Conservation (phyloP, 2,113 vertebrate species). For the Ictalurus furcatus region DNA sequence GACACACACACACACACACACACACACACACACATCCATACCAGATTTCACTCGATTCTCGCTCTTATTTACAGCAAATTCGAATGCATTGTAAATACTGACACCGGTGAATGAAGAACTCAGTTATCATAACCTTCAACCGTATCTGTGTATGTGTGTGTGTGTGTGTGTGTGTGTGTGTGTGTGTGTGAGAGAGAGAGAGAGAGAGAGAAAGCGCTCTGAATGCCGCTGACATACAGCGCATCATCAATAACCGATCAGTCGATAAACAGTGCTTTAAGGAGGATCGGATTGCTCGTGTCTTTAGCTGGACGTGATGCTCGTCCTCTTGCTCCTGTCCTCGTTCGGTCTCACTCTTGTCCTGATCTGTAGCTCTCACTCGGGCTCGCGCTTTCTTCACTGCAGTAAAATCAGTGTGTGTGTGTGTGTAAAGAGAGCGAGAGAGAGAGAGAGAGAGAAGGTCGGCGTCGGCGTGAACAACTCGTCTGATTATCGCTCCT, state of each 20-base stretch:
- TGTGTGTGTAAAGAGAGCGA: not conserved
- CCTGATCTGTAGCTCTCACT: constrained; percentile 34
- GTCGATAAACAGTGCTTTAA: constrained; percentile 55
- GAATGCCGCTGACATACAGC: constrained; percentile 51
- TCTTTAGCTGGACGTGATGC: constrained; percentile 58
- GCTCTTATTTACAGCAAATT: not conserved
- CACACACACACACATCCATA: no score
- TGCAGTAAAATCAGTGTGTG: constrained; percentile 70
- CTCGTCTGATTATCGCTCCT: constrained; percentile 59
- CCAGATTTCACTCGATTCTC: not conserved
- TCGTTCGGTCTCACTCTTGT: constrained; percentile 43
- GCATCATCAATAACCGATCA: constrained; percentile 68
- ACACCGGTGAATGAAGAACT: not conserved
- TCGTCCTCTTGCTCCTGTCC: constrained; percentile 35
- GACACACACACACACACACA: not conserved
- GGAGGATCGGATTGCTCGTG: constrained; percentile 57
- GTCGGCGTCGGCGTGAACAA: constrained; percentile 47
- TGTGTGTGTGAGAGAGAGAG: not conserved
- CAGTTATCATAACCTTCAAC: constrained; percentile 31
- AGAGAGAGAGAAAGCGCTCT: not conserved
- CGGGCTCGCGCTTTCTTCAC: constrained; percentile 42
- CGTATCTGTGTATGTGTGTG: not conserved
- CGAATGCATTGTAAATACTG: not conserved
- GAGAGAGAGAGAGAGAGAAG: constrained; percentile 25
- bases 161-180: constrained; percentile 8